Percentiles rank a stretch among this genome's conserved stretches.
Conservation (phyloP, 1,140 invertebrate genomes). For the Archegozetes longisetosus region DNA sequence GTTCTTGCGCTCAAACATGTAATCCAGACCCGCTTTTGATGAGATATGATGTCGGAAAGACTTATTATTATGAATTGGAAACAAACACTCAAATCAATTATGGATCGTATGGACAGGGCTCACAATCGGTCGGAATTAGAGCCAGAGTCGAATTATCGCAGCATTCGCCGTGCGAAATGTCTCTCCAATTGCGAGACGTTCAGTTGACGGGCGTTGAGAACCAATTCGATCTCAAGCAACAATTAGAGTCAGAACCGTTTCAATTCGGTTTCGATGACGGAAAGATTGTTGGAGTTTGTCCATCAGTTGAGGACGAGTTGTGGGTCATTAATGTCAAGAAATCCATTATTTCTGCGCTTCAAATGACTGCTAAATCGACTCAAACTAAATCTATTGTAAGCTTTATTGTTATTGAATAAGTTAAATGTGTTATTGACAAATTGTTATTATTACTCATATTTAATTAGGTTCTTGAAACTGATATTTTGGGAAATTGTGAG, state of each 20-base stretch:
- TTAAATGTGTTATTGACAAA: too few relatives aligned
- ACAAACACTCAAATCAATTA: neutral
- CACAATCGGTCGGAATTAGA: neutral
- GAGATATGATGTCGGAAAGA: too few relatives aligned
- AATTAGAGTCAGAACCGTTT: neutral
- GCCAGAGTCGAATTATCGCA: constrained; percentile 7
- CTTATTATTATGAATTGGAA: constrained; percentile 9
- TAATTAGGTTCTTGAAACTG: constrained; percentile 7
- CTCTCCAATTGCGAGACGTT: constrained; percentile 3
- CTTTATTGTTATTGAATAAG: too few relatives aligned
- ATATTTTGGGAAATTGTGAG: constrained; percentile 14
- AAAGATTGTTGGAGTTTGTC: constrained; percentile 1
- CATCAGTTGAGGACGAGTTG: neutral
- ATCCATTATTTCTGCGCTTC: constrained; percentile 13
- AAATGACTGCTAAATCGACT: neutral
- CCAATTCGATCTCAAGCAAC: neutral
- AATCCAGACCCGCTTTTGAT: too few relatives aligned
- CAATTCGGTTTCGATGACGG: constrained; percentile 11
- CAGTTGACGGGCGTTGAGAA: neutral
- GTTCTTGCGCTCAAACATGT: too few relatives aligned
- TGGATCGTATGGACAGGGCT: neutral
- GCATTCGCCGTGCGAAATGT: constrained; percentile 4
- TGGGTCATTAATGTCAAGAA: constrained; percentile 16
- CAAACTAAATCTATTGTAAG: neutral
- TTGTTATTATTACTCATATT: too few relatives aligned